These are phyloP conservation scores for Tetramorium alpestre DNA, from an alignment of 1,140 invertebrate genomes.

Conservation along the genomic window DNA sequence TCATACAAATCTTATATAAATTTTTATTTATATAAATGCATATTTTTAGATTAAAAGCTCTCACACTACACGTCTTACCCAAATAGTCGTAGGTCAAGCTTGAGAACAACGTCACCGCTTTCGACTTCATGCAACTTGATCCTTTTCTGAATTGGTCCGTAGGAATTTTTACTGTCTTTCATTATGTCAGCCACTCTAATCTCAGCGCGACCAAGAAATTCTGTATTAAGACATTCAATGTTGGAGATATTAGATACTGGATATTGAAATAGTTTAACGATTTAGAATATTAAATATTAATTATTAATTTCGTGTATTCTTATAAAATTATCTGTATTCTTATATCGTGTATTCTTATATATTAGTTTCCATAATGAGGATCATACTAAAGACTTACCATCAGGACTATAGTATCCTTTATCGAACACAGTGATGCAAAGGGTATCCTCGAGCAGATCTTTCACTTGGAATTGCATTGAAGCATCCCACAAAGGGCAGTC, in stretches of 20 bases:
- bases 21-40: conserved; percentile 21
- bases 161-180: conserved; percentile 87
- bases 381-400: conserved; percentile 86
- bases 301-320: not conserved
- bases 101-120: conserved; percentile 90
- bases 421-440: conserved; percentile 93
- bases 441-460: conserved; percentile 91
- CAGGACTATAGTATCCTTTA: conserved; percentile 91
- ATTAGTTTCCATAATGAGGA: not conserved
- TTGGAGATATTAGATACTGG: not conserved
- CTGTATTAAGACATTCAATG: conserved; percentile 82
- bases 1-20: conserved; percentile 16
- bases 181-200: conserved; percentile 90
- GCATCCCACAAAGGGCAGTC: conserved; percentile 91
- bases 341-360: not conserved
- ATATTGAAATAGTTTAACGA: conserved; percentile 19
- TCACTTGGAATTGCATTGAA: conserved; percentile 94
- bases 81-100: conserved; percentile 92
- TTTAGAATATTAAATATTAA: not conserved
- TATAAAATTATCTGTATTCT: not conserved
- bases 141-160: conserved; percentile 90
- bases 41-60: not conserved
- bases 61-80: conserved; percentile 43
- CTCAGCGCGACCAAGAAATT: conserved; percentile 92
- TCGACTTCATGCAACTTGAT: conserved; percentile 91